Conservation (phyloP, 2,113 vertebrate species). For the Aythya baeri region DNA sequence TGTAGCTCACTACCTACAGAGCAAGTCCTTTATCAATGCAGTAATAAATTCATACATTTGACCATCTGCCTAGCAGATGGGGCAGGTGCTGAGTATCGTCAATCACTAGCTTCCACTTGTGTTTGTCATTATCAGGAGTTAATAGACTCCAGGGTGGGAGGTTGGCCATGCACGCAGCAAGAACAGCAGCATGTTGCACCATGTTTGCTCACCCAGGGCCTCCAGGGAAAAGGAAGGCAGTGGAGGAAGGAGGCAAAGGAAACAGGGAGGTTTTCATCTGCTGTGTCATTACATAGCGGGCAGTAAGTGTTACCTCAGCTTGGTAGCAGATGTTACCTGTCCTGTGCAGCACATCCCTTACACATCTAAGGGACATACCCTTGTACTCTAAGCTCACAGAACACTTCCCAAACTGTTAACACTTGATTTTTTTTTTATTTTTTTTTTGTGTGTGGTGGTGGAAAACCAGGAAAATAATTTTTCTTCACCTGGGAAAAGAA, state of each 20-base stretch:
- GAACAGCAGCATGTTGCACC: not conserved
- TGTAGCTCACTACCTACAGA: not conserved
- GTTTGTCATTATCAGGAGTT: not conserved
- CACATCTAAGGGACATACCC: not conserved
- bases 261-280: not conserved
- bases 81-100: not conserved
- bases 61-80: slow-evolving; percentile 43
- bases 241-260: not conserved
- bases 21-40: not conserved
- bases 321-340: not conserved
- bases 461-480: not conserved
- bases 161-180: not conserved
- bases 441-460: not conserved
- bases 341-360: not conserved
- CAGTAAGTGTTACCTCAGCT: not conserved
- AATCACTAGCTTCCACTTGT: not conserved
- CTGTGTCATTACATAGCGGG: not conserved
- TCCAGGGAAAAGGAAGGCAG: not conserved
- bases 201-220: not conserved
- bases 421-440: accelerated
- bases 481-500: not conserved
- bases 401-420: not conserved
- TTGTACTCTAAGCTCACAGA: not conserved
- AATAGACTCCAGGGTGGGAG: not conserved
- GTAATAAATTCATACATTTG: not conserved